Percentiles rank a stretch among this genome's conserved stretches.
Evolutionary conservation across 2,113 vertebrate species (phyloP).

Genomic region (Peromyscus californicus): DNA sequence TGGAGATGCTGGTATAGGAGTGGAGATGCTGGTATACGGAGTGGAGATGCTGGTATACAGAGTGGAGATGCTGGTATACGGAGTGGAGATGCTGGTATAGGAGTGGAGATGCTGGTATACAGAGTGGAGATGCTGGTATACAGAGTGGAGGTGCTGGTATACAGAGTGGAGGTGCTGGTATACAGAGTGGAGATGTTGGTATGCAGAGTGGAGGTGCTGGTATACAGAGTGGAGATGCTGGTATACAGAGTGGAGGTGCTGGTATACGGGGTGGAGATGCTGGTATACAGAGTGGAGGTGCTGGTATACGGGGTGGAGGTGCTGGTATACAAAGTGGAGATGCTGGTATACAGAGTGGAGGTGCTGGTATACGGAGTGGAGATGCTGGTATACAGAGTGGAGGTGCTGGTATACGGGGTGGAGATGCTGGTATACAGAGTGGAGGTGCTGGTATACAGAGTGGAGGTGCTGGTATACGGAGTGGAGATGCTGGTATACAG

Average conservation of each 20-base stretch:
- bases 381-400: background rate
- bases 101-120: background rate
- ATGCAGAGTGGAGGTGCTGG: background rate
- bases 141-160: background rate
- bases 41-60: background rate
- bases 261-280: too few species aligned
- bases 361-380: too few species aligned
- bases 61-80: background rate
- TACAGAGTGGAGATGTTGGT: background rate
- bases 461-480: background rate
- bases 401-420: background rate
- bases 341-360: background rate
- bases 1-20: background rate
- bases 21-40: background rate
- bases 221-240: background rate
- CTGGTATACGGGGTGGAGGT: too few species aligned
- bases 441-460: background rate
- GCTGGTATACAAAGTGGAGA: too few species aligned
- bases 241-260: background rate
- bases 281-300: background rate
- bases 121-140: background rate
- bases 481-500: background rate
- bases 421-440: background rate
- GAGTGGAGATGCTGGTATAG: background rate
- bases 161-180: background rate